Percentiles rank a stretch among this genome's conserved stretches.
Conservation (phyloP, 1,140 invertebrate genomes). For the Bursaphelenchus mucronatus region DNA sequence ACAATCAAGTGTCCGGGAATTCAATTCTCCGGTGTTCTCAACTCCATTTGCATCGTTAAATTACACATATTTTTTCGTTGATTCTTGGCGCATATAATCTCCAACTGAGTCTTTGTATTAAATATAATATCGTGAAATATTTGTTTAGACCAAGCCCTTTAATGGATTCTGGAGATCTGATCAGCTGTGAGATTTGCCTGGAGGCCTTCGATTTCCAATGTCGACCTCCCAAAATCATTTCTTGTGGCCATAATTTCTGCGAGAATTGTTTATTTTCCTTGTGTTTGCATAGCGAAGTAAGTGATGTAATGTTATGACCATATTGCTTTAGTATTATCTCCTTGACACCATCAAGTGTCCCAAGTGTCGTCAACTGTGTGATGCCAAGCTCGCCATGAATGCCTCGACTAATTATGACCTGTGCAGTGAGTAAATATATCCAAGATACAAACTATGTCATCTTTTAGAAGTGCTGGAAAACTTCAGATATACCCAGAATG, state of each 20-base stretch:
- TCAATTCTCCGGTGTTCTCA: too few relatives aligned
- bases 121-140: not conserved
- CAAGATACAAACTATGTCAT: not conserved
- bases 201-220: constrained; percentile 33
- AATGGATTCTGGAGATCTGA: not conserved
- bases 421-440: constrained; percentile 46
- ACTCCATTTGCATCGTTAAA: too few relatives aligned
- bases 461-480: constrained; percentile 43
- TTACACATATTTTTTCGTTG: too few relatives aligned
- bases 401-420: constrained; percentile 51
- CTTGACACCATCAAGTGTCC: constrained; percentile 48
- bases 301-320: not conserved
- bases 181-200: constrained; percentile 33
- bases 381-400: constrained; percentile 25
- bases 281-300: constrained; percentile 46
- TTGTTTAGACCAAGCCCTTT: constrained; percentile 1
- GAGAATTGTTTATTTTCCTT: constrained; percentile 41
- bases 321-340: constrained; percentile 51
- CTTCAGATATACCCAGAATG: constrained; percentile 30
- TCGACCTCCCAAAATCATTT: constrained; percentile 45
- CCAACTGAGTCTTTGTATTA: not conserved
- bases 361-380: constrained; percentile 37
- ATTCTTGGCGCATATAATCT: too few relatives aligned
- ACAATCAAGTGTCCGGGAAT: too few relatives aligned
- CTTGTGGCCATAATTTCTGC: constrained; percentile 56